These are phyloP conservation scores for Druceiella hillmani DNA, from an alignment of 2,888 invertebrate genomes.

Conservation along the genomic window DNA sequence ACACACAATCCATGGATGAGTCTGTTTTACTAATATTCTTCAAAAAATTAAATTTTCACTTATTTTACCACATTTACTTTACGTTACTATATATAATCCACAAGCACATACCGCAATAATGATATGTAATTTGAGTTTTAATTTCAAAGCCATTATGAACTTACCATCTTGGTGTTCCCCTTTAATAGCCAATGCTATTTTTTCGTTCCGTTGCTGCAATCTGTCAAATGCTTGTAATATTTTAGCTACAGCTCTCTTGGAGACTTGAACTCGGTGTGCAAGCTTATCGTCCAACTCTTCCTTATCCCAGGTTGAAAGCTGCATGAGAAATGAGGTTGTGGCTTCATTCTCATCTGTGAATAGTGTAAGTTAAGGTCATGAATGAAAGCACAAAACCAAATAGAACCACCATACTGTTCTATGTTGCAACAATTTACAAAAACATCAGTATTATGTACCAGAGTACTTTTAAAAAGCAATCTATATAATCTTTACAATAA, in stretches of 20 bases:
- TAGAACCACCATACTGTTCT: no score
- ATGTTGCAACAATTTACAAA: no score
- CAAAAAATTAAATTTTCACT: no score
- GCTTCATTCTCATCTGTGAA: constrained; percentile 88
- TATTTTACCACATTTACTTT: no score
- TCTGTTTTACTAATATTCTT: no score
- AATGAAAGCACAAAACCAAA: no score
- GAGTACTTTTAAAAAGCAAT: no score
- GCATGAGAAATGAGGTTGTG: constrained; percentile 92
- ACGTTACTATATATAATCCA: background rate
- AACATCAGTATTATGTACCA: no score
- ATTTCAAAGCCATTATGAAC: no score
- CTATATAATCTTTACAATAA: no score
- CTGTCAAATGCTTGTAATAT: constrained; percentile 95
- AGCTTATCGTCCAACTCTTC: constrained; percentile 95
- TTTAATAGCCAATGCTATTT: constrained; percentile 83
- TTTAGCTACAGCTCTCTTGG: constrained; percentile 93
- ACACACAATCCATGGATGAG: no score
- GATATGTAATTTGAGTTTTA: background rate
- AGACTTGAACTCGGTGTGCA: constrained; percentile 93
- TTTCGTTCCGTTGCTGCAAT: constrained; percentile 92
- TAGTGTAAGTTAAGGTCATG: constrained; percentile 12
- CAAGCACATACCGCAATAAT: no score
- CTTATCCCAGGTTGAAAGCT: constrained; percentile 96
- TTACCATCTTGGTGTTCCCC: constrained; percentile 70